Conservation (phyloP, 2,888 invertebrate genomes). For the Argyresthia goedartella region DNA sequence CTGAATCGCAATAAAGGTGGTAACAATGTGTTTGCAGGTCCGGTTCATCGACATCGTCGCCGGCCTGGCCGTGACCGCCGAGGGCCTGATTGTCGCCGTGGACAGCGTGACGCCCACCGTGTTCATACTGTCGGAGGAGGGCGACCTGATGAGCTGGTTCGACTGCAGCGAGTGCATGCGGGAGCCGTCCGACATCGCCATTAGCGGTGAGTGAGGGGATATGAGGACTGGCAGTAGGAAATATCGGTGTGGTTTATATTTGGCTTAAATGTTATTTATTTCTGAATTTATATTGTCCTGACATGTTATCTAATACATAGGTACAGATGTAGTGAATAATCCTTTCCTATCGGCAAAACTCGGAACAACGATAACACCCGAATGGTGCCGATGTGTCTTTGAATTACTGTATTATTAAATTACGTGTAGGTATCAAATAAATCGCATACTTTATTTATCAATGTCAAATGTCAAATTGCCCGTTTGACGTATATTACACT, state of each 20-base stretch:
- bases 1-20: too few relatives aligned
- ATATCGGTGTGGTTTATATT: not conserved
- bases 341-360: too few relatives aligned
- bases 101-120: slow-evolving; percentile 98
- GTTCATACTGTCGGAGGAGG: slow-evolving; percentile 92
- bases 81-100: slow-evolving; percentile 95
- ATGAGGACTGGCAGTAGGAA: too few relatives aligned
- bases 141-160: slow-evolving; percentile 95
- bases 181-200: slow-evolving; percentile 97
- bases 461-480: too few relatives aligned
- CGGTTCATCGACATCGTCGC: slow-evolving; percentile 93
- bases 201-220: slow-evolving; percentile 77
- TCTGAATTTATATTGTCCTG: not conserved
- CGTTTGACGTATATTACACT: too few relatives aligned
- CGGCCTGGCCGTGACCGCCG: slow-evolving; percentile 91
- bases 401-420: too few relatives aligned
- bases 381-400: too few relatives aligned
- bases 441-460: too few relatives aligned
- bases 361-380: too few relatives aligned
- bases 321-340: too few relatives aligned
- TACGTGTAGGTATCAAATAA: too few relatives aligned
- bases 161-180: slow-evolving; percentile 98
- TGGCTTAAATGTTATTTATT: not conserved
- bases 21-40: too few relatives aligned
- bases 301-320: not conserved